phyloP scores from a whole-genome alignment of 2,113 vertebrate species.

The Crotalus viridis region DNA sequence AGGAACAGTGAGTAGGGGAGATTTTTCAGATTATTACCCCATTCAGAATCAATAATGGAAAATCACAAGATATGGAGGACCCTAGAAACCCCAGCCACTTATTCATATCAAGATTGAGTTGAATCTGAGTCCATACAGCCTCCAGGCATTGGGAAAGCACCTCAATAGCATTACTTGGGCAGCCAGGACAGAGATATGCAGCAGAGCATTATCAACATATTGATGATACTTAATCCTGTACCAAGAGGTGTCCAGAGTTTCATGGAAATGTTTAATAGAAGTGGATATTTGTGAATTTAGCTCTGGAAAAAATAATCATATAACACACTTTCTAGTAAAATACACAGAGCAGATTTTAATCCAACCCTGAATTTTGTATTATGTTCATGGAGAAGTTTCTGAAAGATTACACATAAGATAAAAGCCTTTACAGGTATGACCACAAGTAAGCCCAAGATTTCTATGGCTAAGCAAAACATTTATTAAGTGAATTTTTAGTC shows the following conservation, averaged over 20 bases:
- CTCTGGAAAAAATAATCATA: not conserved
- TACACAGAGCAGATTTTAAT: not conserved
- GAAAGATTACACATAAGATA: fast-evolving
- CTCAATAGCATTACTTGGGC: not conserved
- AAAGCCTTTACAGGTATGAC: not conserved
- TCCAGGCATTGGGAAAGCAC: not conserved
- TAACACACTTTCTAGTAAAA: not conserved
- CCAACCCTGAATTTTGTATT: not conserved
- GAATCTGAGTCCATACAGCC: not conserved
- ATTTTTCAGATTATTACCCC: not conserved
- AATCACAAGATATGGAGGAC: not conserved
- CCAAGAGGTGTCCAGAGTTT: not conserved
- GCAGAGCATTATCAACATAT: not conserved
- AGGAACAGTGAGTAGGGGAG: not conserved
- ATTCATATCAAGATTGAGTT: not conserved
- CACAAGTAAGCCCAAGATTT: not conserved
- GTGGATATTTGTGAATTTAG: not conserved
- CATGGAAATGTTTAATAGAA: not conserved
- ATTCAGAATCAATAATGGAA: not conserved
- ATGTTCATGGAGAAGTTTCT: not conserved
- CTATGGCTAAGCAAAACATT: not conserved
- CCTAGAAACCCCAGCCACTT: not conserved
- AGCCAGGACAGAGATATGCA: not conserved
- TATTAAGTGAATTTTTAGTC: not conserved
- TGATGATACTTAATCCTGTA: not conserved